Percentiles rank a stretch among this genome's conserved stretches.
Conservation (phyloP, 2,888 invertebrate genomes). For the Perdita meconis region DNA sequence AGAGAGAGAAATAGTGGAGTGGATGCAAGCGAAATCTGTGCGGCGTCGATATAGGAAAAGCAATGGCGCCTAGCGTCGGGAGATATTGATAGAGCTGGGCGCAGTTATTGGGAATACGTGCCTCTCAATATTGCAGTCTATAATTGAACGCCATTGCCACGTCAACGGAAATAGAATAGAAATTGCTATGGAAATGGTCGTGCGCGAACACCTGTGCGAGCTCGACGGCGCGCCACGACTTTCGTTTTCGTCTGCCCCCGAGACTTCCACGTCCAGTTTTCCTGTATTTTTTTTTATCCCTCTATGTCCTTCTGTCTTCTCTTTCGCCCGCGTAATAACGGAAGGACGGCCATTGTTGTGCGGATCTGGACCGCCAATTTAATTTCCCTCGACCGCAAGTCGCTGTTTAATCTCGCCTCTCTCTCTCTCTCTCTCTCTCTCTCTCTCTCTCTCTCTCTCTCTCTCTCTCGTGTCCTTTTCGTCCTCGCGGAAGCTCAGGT, state of each 20-base stretch:
- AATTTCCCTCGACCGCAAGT: constrained; percentile 39
- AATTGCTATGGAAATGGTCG: constrained; percentile 81
- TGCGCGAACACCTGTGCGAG: constrained; percentile 31
- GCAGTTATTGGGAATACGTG: constrained; percentile 81
- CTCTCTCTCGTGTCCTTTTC: too few relatives aligned
- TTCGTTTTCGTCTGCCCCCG: constrained; percentile 31
- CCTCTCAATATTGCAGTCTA: constrained; percentile 81
- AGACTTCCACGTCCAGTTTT: neutral
- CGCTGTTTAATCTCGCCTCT: constrained; percentile 39
- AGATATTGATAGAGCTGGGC: constrained; percentile 68
- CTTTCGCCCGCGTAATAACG: constrained; percentile 4
- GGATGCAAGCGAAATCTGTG: constrained; percentile 8
- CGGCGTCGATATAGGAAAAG: constrained; percentile 15
- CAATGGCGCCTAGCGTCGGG: constrained; percentile 44
- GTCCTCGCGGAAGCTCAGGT: constrained; percentile 11
- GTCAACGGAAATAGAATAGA: constrained; percentile 83
- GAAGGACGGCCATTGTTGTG: constrained; percentile 28
- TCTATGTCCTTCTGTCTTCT: neutral
- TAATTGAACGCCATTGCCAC: constrained; percentile 82
- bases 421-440: too few relatives aligned
- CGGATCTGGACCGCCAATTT: constrained; percentile 34
- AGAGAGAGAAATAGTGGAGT: neutral
- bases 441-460: too few relatives aligned
- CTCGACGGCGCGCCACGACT: constrained; percentile 13
- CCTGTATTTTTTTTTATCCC: neutral